Evolutionary conservation across 2,888 invertebrate genomes (phyloP), one percentile per base, ranked within the genome.

Genomic region (Agrenia bidenticulata): DNA sequence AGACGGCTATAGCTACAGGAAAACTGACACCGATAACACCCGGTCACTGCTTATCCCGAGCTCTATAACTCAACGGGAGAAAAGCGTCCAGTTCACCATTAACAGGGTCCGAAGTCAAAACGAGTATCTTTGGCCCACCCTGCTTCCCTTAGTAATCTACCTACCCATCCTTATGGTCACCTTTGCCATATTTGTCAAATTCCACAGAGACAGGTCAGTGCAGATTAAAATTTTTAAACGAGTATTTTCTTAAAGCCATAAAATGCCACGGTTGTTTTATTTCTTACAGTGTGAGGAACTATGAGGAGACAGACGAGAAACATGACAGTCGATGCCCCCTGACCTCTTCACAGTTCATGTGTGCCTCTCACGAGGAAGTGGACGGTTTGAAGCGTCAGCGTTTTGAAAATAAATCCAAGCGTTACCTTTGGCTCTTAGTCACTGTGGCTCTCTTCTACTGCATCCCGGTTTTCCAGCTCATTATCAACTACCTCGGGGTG

Each of bases 391-490:
- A 45, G 70, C 82, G 85, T 56, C 79, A 50, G 13, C 13, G 9
- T 7, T 23, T 88, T 39, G 82, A 83, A 41, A 84, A 85, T 73
- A 86, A 86, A 75, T 86, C 88, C 54, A 84, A 84, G 66, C 81
- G 87, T 23, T 89, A 88, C 78, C 83, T 89, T 69, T 90, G 90
- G 87, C 89, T 87, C 76, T 85, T 88, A 0, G 77, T 89, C 5
- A 91, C 90, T 0, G 86, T 93, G 23, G 88, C 90, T 0, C 84
- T 92, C 17, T 93, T 94, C 78, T 94, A 94, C 79, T 87, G 88
- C 0, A 79, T 93, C 63, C 93, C 93, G 0, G 93, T 92, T 0
- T 84, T 92, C 0, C 93, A 94, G 77, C 81, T 94, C 2, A 88
- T 94, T 23, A n/a, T 53, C 26, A 60, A 54, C 50, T 69, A 69